Base-by-base conservation (phyloP, 2,797 vertebrate genomes). In the Morus bassanus region DNA sequence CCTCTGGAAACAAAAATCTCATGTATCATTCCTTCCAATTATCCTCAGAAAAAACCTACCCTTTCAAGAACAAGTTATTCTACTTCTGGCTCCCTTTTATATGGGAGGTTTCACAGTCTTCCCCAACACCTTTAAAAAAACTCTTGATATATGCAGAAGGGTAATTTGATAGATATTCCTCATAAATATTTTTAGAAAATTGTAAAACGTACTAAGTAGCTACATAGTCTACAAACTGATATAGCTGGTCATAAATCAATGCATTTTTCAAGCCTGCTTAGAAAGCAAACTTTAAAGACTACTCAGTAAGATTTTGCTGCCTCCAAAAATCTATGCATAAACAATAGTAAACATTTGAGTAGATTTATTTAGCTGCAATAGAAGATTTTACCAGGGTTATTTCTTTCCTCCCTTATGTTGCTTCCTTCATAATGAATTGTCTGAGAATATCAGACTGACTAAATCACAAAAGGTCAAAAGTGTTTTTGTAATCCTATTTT, bases 401-500 rank as follows among this genome's bases (percentile, higher is more conserved):
- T 95, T 92, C 31, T 91, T 89, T 65, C 72, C 68, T 93, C 81
- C 68, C 75, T 83, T 88, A 89, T 70, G 61, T 75, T 89, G 6
- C 23, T 95, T 91, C 74, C 63, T 84, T 88, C 59, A 57, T 60
- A 92, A 92, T 76, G 56, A 91, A 93, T 63, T 94, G 27, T 63
- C 63, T 94, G 57, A 35, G 23, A 94, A 74, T 46, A 93, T 80
- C 61, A 93, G 30, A 43, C 56, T 86, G 51, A 70, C 56, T 54
- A 78, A 94, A 93, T 73, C 37, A 63, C 60, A 95, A 54, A 88
- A 82, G 45, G 81, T 88, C 82, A 93, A 63, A 96, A 94, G 27
- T 39, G 31, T 73, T 94, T 77, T n/a, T 80, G 61, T 64, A 95
- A 92, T 91, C 50, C 80, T 68, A n/a, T 95, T 86, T 92, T 89